Evolutionary conservation across 2,797 vertebrate genomes (phyloP), one percentile per base, ranked within the genome.

Genomic region (Anisognathus igniventris): DNA sequence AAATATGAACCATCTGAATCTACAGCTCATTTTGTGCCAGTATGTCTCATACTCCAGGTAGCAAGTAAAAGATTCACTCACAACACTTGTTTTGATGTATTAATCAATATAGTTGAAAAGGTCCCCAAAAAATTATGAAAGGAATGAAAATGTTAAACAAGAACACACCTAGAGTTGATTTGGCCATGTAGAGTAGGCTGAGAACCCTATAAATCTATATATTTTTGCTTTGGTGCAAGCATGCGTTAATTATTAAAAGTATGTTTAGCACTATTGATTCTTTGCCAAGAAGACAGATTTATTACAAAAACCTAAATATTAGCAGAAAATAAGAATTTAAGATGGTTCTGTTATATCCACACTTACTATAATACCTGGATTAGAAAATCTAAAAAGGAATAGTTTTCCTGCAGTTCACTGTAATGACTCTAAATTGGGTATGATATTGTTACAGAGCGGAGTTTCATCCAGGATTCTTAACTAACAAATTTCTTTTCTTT

Each of bases 71-170:
- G 50, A 94, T 86, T 96, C 64, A 84, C 57, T 95, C 71, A 82
- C 60, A 92, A 48, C 86, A 81, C 95, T 96, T 94, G 87, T 65
- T 92, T 94, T 97, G 94, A 96, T 91, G 86, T 73, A 94, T 64
- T 94, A 90, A 96, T 93, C 83, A 95, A 79, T 44, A 57, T 14
- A 65, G 40, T 78, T 93, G 57, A 86, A 97, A 96, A 93, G 66
- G 67, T 89, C 75, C 75, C 64, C 56, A 35, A 62, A 58, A 97
- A 89, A 74, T 91, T 44, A 66, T 58, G 54, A 94, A 82, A 95
- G 68, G 24, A 90, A 44, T 58, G 85, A 77, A 93, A 93, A 37
- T 64, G 42, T 90, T 87, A 89, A 96, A n/a, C 27, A 89, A 83
- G 72, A 96, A 84, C 65, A 95, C 57, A 95, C 53, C 30, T 44